Evolutionary conservation across 2,113 vertebrate species (phyloP).

Genomic region (Mustelus asterias): DNA sequence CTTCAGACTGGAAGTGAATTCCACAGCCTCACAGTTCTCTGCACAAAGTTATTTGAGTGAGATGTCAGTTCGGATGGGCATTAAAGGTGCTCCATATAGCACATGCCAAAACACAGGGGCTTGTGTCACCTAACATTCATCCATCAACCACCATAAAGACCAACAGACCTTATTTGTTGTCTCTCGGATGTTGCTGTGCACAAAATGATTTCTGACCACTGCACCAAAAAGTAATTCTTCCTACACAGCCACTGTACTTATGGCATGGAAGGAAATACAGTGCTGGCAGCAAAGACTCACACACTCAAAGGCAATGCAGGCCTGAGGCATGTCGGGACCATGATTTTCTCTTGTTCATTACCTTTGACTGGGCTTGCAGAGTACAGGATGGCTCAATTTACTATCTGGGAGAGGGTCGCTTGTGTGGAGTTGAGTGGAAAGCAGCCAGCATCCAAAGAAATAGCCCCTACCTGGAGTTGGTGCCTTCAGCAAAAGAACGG

Average conservation of each 20-base stretch:
- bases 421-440: neutral
- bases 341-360: neutral
- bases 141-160: neutral
- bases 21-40: too few species aligned
- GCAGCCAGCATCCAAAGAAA: neutral
- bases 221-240: neutral
- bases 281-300: neutral
- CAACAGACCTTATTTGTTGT: neutral
- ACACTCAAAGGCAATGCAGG: neutral
- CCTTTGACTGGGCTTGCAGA: neutral
- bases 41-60: too few species aligned
- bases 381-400: neutral
- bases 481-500: neutral
- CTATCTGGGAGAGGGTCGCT: neutral
- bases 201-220: too few species aligned
- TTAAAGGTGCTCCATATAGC: neutral
- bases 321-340: neutral
- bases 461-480: neutral
- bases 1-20: too few species aligned
- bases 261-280: neutral
- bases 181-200: neutral
- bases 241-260: neutral
- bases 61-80: neutral
- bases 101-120: too few species aligned
- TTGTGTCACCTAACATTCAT: neutral